Evolutionary conservation across 2,888 invertebrate species (phyloP).

Genomic region (Ennomos quercinarius): DNA sequence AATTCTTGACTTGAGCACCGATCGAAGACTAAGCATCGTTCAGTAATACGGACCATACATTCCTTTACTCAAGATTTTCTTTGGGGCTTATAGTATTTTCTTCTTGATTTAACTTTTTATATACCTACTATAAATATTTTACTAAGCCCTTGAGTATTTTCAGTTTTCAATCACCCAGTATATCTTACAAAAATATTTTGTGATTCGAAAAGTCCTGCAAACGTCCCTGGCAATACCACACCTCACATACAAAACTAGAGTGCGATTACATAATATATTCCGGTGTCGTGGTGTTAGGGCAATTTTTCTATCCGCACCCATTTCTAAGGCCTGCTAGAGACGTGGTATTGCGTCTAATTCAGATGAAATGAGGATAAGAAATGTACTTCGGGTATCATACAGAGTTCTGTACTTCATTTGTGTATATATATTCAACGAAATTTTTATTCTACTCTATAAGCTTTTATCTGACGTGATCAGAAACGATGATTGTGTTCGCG

Average conservation of each 20-base stretch:
- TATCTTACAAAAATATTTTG: no score
- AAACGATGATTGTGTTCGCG: background rate
- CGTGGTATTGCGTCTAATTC: slow-evolving; percentile 61
- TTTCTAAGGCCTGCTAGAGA: slow-evolving; percentile 58
- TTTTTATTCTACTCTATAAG: background rate
- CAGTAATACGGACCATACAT: no score
- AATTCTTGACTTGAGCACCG: no score
- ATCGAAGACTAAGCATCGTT: no score
- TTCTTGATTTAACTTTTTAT: no score
- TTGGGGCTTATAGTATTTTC: no score
- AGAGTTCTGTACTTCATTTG: slow-evolving; percentile 9
- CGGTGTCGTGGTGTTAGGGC: slow-evolving; percentile 72
- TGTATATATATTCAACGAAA: slow-evolving; percentile 8
- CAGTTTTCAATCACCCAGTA: no score
- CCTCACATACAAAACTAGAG: slow-evolving; percentile 74
- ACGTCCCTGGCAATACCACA: slow-evolving; percentile 47
- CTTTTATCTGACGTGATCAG: background rate
- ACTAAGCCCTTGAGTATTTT: no score
- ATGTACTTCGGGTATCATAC: slow-evolving; percentile 28
- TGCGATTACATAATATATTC: slow-evolving; percentile 80
- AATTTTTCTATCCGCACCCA: slow-evolving; percentile 73
- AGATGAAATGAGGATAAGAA: slow-evolving; percentile 46
- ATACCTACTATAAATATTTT: no score
- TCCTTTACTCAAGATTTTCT: no score
- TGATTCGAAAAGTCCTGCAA: slow-evolving; percentile 5